These are phyloP conservation scores for Drosophila lutescens DNA, from an alignment of 2,888 invertebrate genomes.

Conservation along the genomic window DNA sequence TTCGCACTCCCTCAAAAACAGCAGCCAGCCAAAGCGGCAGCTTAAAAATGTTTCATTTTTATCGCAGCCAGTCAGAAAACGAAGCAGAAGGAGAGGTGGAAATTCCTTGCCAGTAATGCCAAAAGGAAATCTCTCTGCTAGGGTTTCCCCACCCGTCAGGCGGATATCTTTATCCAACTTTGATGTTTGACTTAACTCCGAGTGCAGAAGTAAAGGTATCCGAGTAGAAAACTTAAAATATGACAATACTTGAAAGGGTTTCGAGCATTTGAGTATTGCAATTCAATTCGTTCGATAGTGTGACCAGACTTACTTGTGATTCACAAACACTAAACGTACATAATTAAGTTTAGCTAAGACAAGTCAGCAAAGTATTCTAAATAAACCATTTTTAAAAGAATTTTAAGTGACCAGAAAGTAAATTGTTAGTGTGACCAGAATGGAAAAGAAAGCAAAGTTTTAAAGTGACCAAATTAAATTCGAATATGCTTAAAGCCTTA, in stretches of 20 bases:
- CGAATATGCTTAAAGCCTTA: neutral
- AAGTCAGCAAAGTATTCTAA: too few relatives aligned
- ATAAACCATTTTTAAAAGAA: neutral
- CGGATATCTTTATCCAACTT: slow-evolving; percentile 31
- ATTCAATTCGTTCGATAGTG: neutral
- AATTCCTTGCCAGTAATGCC: slow-evolving; percentile 29
- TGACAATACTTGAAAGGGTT: neutral
- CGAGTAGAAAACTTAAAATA: slow-evolving; percentile 1
- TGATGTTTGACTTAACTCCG: slow-evolving; percentile 18
- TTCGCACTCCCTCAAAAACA: slow-evolving; percentile 27
- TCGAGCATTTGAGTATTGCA: too few relatives aligned
- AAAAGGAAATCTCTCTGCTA: slow-evolving; percentile 17
- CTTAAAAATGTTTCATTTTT: slow-evolving; percentile 47
- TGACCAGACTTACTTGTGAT: neutral
- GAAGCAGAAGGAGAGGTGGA: slow-evolving; percentile 1
- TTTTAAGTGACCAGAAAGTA: neutral
- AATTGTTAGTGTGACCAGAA: neutral
- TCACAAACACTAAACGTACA: neutral
- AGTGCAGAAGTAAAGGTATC: neutral
- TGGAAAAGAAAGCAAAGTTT: neutral
- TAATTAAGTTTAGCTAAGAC: neutral
- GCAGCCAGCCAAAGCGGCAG: slow-evolving; percentile 15
- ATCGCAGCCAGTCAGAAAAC: slow-evolving; percentile 24
- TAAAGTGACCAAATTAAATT: neutral
- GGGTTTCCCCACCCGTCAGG: slow-evolving; percentile 20